A percentile compares a stretch with the other conserved stretches of the same genome.
phyloP scores from a whole-genome alignment of 1,140 invertebrate genomes.

The Euschistus heros region DNA sequence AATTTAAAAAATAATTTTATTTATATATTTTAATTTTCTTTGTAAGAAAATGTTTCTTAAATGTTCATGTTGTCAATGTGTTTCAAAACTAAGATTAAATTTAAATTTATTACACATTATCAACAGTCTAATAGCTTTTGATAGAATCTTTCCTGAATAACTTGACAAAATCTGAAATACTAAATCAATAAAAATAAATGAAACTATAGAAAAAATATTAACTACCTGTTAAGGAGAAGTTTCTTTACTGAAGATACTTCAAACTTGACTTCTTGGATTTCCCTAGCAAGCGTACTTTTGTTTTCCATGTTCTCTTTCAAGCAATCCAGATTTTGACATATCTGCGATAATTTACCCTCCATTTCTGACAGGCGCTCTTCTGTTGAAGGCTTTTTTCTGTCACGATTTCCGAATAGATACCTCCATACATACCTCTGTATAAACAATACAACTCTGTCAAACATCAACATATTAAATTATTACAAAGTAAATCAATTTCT shows the following conservation, averaged over 20 bases:
- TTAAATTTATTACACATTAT: too few relatives aligned
- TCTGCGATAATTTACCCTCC: background rate
- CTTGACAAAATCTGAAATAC: too few relatives aligned
- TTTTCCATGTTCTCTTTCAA: conserved; percentile 15
- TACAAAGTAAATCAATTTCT: too few relatives aligned
- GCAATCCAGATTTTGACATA: background rate
- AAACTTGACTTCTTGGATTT: conserved; percentile 21
- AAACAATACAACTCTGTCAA: background rate
- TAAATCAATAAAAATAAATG: too few relatives aligned
- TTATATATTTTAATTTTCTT: too few relatives aligned
- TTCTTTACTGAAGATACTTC: conserved; percentile 24
- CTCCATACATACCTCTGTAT: conserved; percentile 22
- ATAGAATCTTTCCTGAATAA: too few relatives aligned
- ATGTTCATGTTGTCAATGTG: too few relatives aligned
- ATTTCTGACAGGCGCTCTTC: conserved; percentile 17
- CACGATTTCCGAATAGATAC: conserved; percentile 18
- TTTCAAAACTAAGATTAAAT: too few relatives aligned
- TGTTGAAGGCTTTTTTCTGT: conserved; percentile 5
- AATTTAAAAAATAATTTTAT: too few relatives aligned
- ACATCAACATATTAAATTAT: too few relatives aligned
- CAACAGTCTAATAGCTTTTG: too few relatives aligned
- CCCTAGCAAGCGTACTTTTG: background rate
- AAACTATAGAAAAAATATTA: background rate
- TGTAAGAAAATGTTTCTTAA: too few relatives aligned
- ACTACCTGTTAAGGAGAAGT: conserved; percentile 21